A percentile compares a stretch with the other conserved stretches of the same genome.
These are phyloP conservation scores for Homarus gammarus DNA, from an alignment of 2,888 invertebrate genomes.

Conservation along the genomic window DNA sequence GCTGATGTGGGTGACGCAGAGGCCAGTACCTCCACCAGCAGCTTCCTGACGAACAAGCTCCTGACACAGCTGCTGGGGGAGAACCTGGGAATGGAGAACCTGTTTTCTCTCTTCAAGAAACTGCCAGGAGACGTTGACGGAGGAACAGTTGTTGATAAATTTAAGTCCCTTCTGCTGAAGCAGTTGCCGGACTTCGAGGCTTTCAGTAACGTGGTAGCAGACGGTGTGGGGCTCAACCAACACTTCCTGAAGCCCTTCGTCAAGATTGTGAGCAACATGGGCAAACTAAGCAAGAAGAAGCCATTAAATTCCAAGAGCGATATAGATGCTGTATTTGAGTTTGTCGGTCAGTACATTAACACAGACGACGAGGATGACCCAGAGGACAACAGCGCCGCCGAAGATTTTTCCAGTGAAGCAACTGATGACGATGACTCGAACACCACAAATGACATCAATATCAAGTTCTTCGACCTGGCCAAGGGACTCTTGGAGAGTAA, in stretches of 20 bases:
- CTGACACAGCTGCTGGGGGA: neutral
- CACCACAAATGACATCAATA: neutral
- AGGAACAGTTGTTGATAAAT: neutral
- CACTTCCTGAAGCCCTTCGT: neutral
- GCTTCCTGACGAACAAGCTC: neutral
- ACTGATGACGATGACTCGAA: neutral
- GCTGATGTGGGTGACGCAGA: neutral
- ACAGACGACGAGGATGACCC: neutral
- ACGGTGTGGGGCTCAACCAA: neutral
- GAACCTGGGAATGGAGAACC: neutral
- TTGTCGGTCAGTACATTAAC: neutral
- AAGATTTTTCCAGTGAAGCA: neutral
- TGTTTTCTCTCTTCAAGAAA: neutral
- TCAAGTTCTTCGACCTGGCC: neutral
- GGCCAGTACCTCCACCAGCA: neutral
- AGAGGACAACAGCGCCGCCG: neutral
- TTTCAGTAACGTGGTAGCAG: neutral
- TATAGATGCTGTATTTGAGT: neutral
- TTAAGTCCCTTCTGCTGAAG: neutral
- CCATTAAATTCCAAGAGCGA: neutral
- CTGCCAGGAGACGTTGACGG: neutral
- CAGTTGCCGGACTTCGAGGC: neutral
- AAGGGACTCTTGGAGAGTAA: conserved; percentile 5
- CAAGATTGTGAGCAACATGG: neutral
- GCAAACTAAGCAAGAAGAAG: neutral